Conservation (phyloP, 2,888 invertebrate genomes). For the Lamellibrachia satsuma region DNA sequence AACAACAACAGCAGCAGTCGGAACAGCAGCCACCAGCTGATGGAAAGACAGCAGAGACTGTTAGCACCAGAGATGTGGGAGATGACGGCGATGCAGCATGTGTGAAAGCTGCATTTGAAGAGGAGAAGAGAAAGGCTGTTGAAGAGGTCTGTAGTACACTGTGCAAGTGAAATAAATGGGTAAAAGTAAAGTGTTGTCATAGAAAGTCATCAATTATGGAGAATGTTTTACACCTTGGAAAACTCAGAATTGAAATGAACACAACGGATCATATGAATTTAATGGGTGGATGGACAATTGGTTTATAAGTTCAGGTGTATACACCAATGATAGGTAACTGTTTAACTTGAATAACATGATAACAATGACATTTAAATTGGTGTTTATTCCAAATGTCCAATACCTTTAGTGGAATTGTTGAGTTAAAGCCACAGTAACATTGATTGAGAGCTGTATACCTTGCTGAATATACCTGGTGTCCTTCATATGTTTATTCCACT, state of each 20-base stretch:
- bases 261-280: not conserved
- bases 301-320: not conserved
- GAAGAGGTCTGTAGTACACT: slow-evolving; percentile 34
- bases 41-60: not conserved
- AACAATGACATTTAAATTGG: not conserved
- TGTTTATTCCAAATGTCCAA: not conserved
- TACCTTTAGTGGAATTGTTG: not conserved
- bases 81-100: not conserved
- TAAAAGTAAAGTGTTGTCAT: no score
- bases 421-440: not conserved
- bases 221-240: not conserved
- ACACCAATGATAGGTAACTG: not conserved
- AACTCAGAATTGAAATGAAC: not conserved
- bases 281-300: not conserved
- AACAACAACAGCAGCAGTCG: not conserved
- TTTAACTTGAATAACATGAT: not conserved
- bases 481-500: no score
- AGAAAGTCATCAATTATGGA: not conserved
- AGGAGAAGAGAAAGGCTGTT: slow-evolving; percentile 44
- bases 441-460: not conserved
- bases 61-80: not conserved
- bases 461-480: no score
- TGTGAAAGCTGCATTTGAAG: slow-evolving; percentile 42
- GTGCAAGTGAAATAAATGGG: not conserved
- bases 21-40: not conserved